phyloP scores from a whole-genome alignment of 2,797 vertebrate species.

The Capromys pilorides region DNA sequence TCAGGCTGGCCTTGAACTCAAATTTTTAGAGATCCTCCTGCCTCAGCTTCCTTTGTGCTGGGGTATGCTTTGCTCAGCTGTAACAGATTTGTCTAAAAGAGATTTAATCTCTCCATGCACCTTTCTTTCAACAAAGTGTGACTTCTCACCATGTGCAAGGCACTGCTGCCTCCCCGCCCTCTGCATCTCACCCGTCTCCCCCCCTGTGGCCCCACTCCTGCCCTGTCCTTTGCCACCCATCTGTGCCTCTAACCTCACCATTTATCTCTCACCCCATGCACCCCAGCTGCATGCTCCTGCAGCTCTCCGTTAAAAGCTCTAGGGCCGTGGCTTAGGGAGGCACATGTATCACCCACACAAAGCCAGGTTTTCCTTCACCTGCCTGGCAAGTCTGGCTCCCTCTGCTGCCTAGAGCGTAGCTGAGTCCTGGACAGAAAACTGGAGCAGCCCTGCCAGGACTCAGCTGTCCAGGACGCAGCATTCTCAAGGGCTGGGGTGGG shows the following conservation, averaged over 20 bases:
- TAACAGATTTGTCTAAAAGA: not conserved
- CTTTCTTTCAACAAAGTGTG: not conserved
- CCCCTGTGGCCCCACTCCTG: not conserved
- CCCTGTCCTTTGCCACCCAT: not conserved
- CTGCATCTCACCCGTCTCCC: not conserved
- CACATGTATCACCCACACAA: too few species aligned
- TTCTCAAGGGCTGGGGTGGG: not conserved
- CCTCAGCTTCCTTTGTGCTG: not conserved
- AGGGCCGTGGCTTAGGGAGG: not conserved
- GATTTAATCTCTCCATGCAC: not conserved
- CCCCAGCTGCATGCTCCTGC: not conserved
- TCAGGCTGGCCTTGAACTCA: not conserved
- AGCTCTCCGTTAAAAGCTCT: conserved; percentile 32
- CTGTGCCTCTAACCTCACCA: not conserved
- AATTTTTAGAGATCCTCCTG: not conserved
- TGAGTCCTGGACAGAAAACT: not conserved
- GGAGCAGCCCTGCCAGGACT: not conserved
- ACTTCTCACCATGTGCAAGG: not conserved
- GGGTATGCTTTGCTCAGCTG: not conserved
- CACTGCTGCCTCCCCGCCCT: not conserved
- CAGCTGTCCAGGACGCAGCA: not conserved
- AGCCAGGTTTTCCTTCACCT: too few species aligned
- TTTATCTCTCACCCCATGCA: not conserved
- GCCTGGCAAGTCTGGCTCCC: too few species aligned
- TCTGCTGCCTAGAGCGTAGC: not conserved